Evolutionary conservation across 1,140 invertebrate genomes (phyloP), one percentile per base, ranked within the genome.

Genomic region (Orius insidiosus): DNA sequence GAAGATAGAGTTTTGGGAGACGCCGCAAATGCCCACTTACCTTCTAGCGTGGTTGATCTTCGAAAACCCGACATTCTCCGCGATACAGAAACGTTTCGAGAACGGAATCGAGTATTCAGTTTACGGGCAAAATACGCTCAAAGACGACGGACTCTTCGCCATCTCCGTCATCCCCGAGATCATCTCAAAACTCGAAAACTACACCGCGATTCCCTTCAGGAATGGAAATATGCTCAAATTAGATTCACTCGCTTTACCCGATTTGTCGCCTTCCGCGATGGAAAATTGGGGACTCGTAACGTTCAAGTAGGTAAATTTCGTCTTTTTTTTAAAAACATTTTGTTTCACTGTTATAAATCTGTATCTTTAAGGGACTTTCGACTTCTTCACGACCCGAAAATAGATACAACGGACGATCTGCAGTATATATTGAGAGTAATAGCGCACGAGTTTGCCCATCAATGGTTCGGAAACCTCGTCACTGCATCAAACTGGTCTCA

Each of bases 221-320:
- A 13, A 24, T 9, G 16, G 24, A 8, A 39, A 24, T 30, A 41
- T 41, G 15, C 18, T 36, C 39, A 87, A 87, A 61, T 79, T 85
- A 46, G 86, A 94, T 66, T 76, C 93, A 75, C 80, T 85, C 48
- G 87, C 85, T 10, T 85, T 95, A 52, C 90, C 90, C 2, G 89
- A 95, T 64, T 95, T 95, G 67, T 76, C 80, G 1, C 85, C 87
- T 1, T 89, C 86, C 6, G 90, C 88, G 1, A 95, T 94, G 78
- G 90, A 95, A 63, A 87, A 94, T 65, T 95, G 89, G 85, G 84
- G 83, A 19, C 61, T 87, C 1, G 75, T 87, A 1, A 85, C 82
- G 2, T 86, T 81, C 60, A 61, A 81, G 24, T 83, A 87, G 77
- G 74, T 2, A 70, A 72, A n/a, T n/a, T n/a, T n/a, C n/a, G n/a